Evolutionary conservation across 2,797 vertebrate genomes (phyloP), one percentile per base, ranked within the genome.

Genomic region (Acanthis flammea): DNA sequence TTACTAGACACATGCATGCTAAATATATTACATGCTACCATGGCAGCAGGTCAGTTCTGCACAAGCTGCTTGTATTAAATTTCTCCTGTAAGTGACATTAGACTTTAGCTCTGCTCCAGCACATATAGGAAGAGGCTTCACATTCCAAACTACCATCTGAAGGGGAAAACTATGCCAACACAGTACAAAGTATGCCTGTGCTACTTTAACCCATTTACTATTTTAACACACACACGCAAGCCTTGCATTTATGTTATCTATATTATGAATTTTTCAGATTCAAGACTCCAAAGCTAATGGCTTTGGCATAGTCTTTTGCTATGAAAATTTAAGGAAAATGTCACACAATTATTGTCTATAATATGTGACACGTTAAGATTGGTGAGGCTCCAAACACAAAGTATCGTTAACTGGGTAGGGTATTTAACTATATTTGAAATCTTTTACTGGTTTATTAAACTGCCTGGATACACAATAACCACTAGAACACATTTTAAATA

Each of bases 191-290:
- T 21, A 73, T 27, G 53, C 80, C 92, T 79, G 61, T 45, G 67
- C 88, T 90, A 73, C 90, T 95, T 95, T 90, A 95, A 96, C 68
- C 92, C 80, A 63, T 84, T 95, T 94, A 79, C 92, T 94, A 93
- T 93, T 95, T 93, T 90, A 93, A 76, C 78, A 88, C 39, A 78
- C n/a, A 37, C 13, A 60, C 30, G n/a, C 37, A 90, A 93, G 35
- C 35, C 74, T 54, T 54, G 63, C 83, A 53, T 79, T 88, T 57
- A 41, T 66, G 33, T 85, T 91, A 82, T 41, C 79, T 72, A 23
- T 33, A 74, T 73, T 47, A 83, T 27, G 30, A 77, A 60, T 82
- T 92, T 92, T 90, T 91, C 65, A 68, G 42, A 90, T 58, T 72
- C 42, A 54, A 41, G 73, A 22, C 75, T 67, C 63, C 30, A 33